Evolutionary conservation across 2,113 vertebrate genomes (phyloP), one percentile per base, ranked within the genome.

Genomic region (Pagrus major): DNA sequence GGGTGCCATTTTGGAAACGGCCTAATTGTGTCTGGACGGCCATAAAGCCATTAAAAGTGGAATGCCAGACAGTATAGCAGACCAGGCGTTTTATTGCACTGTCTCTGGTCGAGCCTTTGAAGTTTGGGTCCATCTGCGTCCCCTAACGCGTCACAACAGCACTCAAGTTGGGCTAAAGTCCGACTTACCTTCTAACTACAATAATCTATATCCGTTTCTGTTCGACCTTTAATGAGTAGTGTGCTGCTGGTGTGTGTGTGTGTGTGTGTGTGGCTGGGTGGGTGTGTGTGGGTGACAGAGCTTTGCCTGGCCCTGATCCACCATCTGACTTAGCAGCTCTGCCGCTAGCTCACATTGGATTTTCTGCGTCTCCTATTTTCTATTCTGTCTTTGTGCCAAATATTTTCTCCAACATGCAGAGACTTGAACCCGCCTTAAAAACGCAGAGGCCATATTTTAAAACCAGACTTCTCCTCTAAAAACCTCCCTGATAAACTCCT

Each of bases 1-100:
- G 96, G 97, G 96, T 96, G 95, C 94, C 95, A 96, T 97, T 96
- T 95, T 96, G 95, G 95, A 96, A 97, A 96, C 90, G 94, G 94
- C 95, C 95, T 98, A 97, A 97, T 97, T 97, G 97, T 96, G 95
- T 96, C 96, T 97, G 97, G 96, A 96, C 96, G 96, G 97, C 94
- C 94, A 96, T 98, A 98, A 98, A 98, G 93, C 96, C 96, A 98
- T 98, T 98, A 97, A 96, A 96, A 93, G 83, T 94, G 96, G 96
- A 97, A 98, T 98, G 97, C 96, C 97, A 98, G 97, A 98, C 97
- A 96, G 96, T 96, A 95, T 94, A 96, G 96, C 89, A 97, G 97
- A 96, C 96, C 96, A 93, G 93, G 95, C 95, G 96, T 97, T 94
- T 97, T 98, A 98, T 98, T 95, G 95, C 96, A 92, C 95, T 96